phyloP scores from a whole-genome alignment of 2,888 invertebrate genomes.

The Cryptus armator region DNA sequence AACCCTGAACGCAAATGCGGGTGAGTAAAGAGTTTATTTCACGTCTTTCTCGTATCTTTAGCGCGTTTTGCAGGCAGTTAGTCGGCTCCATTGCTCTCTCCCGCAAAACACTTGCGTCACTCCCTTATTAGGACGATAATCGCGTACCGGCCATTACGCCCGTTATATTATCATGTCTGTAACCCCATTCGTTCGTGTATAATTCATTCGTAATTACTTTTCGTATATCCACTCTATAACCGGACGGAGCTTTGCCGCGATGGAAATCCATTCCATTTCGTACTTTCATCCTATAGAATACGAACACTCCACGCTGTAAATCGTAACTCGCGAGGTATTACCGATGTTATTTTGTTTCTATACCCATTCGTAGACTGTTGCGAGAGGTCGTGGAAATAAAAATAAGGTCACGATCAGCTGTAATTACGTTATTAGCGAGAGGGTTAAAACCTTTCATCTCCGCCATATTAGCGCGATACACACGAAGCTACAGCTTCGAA shows the following conservation, averaged over 20 bases:
- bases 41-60: conserved; percentile 47
- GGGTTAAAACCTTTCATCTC: conserved; percentile 1
- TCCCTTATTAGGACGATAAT: conserved; percentile 84
- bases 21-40: conserved; percentile 39
- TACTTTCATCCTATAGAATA: conserved; percentile 1
- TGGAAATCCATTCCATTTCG: conserved; percentile 63
- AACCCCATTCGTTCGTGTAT: conserved; percentile 77
- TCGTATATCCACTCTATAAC: conserved; percentile 67
- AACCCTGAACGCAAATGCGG: conserved; percentile 38
- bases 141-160: conserved; percentile 81
- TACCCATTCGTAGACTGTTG: neutral
- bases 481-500: neutral
- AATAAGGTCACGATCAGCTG: conserved; percentile 21
- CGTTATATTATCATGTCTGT: conserved; percentile 82
- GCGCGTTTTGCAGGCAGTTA: conserved; percentile 59
- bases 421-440: conserved; percentile 17
- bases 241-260: conserved; percentile 51
- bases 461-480: neutral
- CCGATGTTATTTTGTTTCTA: neutral
- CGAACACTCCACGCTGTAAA: neutral
- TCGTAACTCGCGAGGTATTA: conserved; percentile 6
- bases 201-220: conserved; percentile 83
- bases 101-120: conserved; percentile 79
- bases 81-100: conserved; percentile 51
- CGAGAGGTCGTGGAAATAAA: conserved; percentile 7